These are phyloP conservation scores for Agriopis leucophaearia DNA, from an alignment of 2,888 invertebrate species.

Conservation along the genomic window DNA sequence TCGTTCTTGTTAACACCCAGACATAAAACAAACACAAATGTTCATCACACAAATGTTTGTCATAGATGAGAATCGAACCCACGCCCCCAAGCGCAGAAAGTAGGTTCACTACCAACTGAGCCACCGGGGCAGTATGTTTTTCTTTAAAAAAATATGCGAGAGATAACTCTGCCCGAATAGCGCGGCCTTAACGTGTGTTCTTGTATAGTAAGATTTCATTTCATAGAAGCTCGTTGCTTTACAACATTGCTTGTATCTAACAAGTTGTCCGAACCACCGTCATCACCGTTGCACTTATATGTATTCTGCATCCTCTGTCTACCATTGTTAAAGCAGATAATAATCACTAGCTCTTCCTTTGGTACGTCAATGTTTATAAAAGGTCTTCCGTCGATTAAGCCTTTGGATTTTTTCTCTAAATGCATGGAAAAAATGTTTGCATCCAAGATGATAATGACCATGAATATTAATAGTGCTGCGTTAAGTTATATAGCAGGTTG, in stretches of 20 bases:
- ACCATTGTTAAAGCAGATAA: slow-evolving; percentile 27
- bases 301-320: slow-evolving; percentile 20
- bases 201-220: not conserved
- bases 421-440: slow-evolving; percentile 36
- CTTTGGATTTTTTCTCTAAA: slow-evolving; percentile 26
- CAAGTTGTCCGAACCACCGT: not conserved
- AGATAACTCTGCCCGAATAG: no score
- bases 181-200: not conserved
- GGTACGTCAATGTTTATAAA: slow-evolving; percentile 35
- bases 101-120: no score
- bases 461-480: slow-evolving; percentile 48
- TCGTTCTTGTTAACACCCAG: no score
- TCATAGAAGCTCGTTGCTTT: slow-evolving; percentile 4
- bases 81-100: no score
- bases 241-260: not conserved
- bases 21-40: no score
- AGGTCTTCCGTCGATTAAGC: slow-evolving; percentile 42
- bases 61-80: no score
- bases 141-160: no score
- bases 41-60: no score
- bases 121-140: no score
- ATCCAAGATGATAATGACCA: slow-evolving; percentile 43
- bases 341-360: slow-evolving; percentile 16
- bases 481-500: slow-evolving; percentile 63
- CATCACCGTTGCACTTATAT: not conserved